A percentile compares a stretch with the other conserved stretches of the same genome.
These are phyloP conservation scores for Aldrovandia affinis DNA, from an alignment of 2,797 vertebrate genomes.

Conservation along the genomic window DNA sequence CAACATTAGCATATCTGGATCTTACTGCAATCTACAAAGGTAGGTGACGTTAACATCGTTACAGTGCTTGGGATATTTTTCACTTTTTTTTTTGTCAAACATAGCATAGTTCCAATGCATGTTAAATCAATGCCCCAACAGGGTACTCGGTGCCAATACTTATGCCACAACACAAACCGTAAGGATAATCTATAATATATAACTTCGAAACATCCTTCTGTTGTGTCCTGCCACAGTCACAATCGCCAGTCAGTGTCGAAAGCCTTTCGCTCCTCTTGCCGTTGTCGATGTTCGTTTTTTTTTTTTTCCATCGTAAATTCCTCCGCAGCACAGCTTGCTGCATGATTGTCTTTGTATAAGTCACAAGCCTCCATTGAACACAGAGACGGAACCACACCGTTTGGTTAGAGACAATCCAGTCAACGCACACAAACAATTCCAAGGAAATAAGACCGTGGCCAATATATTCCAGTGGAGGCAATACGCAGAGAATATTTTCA, in stretches of 20 bases:
- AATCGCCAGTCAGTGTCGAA: conserved; percentile 6
- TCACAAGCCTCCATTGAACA: conserved; percentile 16
- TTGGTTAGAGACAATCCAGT: conserved; percentile 21
- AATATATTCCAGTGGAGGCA: conserved; percentile 14
- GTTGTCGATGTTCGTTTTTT: too few relatives aligned
- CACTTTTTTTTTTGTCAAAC: conserved; percentile 32
- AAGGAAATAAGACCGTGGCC: conserved; percentile 19
- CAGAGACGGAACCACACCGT: conserved; percentile 17
- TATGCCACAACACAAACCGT: conserved; percentile 36
- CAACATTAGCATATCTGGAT: conserved; percentile 55
- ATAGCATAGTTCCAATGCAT: conserved; percentile 33
- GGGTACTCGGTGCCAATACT: conserved; percentile 16
- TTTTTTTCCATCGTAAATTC: conserved; percentile 16
- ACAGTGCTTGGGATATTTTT: conserved; percentile 46
- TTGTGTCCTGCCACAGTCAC: conserved; percentile 17
- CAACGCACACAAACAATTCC: conserved; percentile 16
- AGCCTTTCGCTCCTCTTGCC: background rate
- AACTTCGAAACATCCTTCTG: conserved; percentile 13
- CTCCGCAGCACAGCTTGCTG: conserved; percentile 5
- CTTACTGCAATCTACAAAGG: conserved; percentile 53
- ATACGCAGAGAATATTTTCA: conserved; percentile 1
- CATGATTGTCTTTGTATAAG: conserved; percentile 32
- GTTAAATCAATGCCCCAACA: conserved; percentile 25
- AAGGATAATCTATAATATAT: conserved; percentile 35
- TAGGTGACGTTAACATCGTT: conserved; percentile 52